Percentiles rank a stretch among this genome's conserved stretches.
These are phyloP conservation scores for Dichetophora obliterata DNA, from an alignment of 2,888 invertebrate genomes.

Conservation along the genomic window DNA sequence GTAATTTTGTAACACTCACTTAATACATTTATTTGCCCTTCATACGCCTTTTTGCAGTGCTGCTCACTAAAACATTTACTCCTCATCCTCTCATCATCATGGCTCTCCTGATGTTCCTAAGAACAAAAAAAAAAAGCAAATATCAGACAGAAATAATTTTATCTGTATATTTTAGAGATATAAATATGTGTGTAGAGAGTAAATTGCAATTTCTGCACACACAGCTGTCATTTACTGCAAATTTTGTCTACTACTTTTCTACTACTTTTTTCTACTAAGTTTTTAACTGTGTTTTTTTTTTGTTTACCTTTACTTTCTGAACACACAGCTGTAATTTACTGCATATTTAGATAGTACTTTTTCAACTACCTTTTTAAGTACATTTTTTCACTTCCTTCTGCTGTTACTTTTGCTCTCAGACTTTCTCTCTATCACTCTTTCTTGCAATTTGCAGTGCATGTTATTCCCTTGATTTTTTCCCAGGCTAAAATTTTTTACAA, in stretches of 20 bases:
- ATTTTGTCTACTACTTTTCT: background rate
- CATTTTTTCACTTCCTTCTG: background rate
- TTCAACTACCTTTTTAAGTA: constrained; percentile 3
- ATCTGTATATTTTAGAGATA: no score
- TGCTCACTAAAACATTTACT: background rate
- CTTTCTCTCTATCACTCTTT: background rate
- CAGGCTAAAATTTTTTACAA: background rate
- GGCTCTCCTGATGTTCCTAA: background rate
- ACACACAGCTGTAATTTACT: background rate
- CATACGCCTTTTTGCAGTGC: constrained; percentile 20
- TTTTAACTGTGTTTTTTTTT: background rate
- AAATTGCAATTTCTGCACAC: background rate
- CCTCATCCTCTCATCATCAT: background rate
- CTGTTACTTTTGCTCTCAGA: constrained; percentile 1
- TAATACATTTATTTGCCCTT: constrained; percentile 31
- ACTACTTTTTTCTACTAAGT: background rate
- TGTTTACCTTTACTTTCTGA: background rate
- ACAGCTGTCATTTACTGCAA: background rate
- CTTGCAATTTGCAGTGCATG: background rate
- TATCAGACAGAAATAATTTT: background rate
- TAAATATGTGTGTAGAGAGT: background rate
- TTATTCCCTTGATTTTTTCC: background rate
- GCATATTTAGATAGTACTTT: background rate
- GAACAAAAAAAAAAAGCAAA: background rate
- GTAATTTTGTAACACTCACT: constrained; percentile 14